Evolutionary conservation across 2,797 vertebrate species (phyloP).

Genomic region (Molothrus ater): DNA sequence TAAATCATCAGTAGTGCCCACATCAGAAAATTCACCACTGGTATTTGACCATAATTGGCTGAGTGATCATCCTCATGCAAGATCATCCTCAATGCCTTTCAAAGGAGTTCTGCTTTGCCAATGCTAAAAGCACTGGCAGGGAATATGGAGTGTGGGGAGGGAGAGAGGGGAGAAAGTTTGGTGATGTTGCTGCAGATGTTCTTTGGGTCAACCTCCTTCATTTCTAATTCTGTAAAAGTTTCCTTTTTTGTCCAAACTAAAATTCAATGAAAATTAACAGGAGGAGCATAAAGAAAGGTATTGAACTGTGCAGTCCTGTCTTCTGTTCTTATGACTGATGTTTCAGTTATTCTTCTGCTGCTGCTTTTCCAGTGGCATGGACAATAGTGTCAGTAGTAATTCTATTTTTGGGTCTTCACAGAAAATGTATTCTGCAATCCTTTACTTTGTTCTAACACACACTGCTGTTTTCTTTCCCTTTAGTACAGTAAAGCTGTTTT

Average conservation of each 20-base stretch:
- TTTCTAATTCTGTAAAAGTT: neutral
- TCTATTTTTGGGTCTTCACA: neutral
- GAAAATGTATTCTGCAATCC: neutral
- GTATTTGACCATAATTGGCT: constrained; percentile 49
- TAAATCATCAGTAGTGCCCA: constrained; percentile 41
- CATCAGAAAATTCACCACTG: constrained; percentile 31
- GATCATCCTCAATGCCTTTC: neutral
- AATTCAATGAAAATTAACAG: neutral
- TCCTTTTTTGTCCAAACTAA: neutral
- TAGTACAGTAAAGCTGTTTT: neutral
- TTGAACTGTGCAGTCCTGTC: neutral
- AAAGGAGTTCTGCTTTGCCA: neutral
- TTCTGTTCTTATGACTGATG: neutral
- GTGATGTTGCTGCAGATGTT: neutral
- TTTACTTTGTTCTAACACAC: neutral
- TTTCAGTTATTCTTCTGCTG: neutral
- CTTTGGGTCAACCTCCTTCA: neutral
- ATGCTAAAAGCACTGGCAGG: neutral
- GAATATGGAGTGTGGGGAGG: neutral
- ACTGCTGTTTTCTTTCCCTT: neutral
- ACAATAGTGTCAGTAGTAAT: neutral
- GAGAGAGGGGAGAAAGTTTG: neutral
- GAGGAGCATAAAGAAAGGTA: neutral
- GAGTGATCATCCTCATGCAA: neutral
- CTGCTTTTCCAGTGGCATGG: neutral